Conservation (phyloP, 2,797 vertebrate genomes). For the Gymnothorax reevesii region DNA sequence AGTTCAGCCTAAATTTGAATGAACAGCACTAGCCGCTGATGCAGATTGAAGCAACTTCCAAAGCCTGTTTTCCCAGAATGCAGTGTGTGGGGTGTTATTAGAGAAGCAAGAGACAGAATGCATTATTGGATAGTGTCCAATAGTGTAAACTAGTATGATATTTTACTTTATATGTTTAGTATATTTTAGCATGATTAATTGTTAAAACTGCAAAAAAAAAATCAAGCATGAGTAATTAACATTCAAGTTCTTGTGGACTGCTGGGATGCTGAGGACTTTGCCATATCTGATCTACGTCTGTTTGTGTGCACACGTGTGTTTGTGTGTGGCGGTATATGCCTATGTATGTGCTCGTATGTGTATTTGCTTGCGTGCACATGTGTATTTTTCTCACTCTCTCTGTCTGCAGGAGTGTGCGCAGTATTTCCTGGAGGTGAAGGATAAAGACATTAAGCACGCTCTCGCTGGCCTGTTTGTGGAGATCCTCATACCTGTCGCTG, state of each 20-base stretch:
- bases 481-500: constrained; percentile 98
- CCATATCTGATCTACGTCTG: not conserved
- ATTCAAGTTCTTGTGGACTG: too few relatives aligned
- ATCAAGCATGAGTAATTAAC: too few relatives aligned
- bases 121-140: not conserved
- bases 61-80: too few relatives aligned
- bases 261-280: too few relatives aligned
- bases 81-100: too few relatives aligned
- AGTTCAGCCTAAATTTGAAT: too few relatives aligned
- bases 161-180: not conserved
- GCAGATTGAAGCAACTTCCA: too few relatives aligned
- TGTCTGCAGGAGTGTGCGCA: constrained; percentile 91
- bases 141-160: not conserved
- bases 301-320: not conserved
- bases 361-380: not conserved
- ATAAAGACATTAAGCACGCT: constrained; percentile 98
- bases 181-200: not conserved
- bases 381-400: constrained; percentile 18
- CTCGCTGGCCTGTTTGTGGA: constrained; percentile 98
- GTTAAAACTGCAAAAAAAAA: not conserved
- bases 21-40: too few relatives aligned
- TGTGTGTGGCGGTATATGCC: not conserved
- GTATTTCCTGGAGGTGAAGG: constrained; percentile 99
- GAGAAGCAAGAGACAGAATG: not conserved
- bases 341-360: not conserved